Evolutionary conservation across 1,140 invertebrate species (phyloP).

Genomic region (Tetragnatha versicolor): DNA sequence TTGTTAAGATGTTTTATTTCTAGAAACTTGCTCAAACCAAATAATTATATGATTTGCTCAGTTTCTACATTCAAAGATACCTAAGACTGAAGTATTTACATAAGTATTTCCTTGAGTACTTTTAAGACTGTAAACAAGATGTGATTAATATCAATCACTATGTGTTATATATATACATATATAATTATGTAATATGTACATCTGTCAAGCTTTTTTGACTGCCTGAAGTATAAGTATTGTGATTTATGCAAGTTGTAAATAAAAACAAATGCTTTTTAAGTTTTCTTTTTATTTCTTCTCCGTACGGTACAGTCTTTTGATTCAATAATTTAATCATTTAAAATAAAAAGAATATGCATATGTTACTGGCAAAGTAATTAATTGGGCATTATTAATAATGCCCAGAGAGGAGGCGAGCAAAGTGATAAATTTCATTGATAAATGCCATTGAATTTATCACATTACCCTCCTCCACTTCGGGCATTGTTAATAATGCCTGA

Average conservation of each 20-base stretch:
- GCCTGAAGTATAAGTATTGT: conserved; percentile 30
- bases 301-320: no score
- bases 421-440: no score
- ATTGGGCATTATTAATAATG: no score
- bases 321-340: no score
- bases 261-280: conserved; percentile 37
- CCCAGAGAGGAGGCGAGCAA: no score
- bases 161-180: no score
- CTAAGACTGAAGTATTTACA: neutral
- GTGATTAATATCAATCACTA: conserved; percentile 7
- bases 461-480: no score
- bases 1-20: conserved; percentile 11
- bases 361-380: no score
- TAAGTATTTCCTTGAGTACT: neutral
- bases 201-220: conserved; percentile 35
- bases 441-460: no score
- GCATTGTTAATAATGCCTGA: no score
- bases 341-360: no score
- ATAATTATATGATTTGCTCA: conserved; percentile 37
- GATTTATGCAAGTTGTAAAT: conserved; percentile 46
- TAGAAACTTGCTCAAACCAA: conserved; percentile 24
- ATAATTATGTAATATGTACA: no score
- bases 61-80: conserved; percentile 9
- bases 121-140: conserved; percentile 18
- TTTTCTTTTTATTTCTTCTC: neutral